Conservation (phyloP, 2,113 vertebrate species). For the Cheirogaleus medius region DNA sequence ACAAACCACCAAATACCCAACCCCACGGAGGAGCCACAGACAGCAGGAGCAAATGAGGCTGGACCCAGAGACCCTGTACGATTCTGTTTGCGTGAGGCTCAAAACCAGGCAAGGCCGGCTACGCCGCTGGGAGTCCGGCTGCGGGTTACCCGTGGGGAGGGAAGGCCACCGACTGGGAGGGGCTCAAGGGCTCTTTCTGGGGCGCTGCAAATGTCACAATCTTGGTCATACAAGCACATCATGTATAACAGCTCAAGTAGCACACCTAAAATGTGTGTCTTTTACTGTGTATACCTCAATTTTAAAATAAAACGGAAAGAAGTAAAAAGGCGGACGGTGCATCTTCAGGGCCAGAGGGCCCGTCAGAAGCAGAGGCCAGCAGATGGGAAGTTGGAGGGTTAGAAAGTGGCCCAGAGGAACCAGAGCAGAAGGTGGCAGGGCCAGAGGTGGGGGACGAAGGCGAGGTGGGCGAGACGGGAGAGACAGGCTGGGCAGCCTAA, state of each 20-base stretch:
- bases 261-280: neutral
- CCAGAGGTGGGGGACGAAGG: fast-evolving
- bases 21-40: neutral
- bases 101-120: neutral
- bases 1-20: no score
- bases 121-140: neutral
- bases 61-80: no score
- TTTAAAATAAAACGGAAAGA: neutral
- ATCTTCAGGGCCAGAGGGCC: neutral
- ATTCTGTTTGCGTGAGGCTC: neutral
- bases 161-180: neutral
- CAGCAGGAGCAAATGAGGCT: neutral
- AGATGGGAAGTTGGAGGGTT: neutral
- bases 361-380: neutral
- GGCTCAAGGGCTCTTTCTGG: neutral
- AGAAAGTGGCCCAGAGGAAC: no score
- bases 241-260: neutral
- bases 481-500: no score
- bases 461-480: fast-evolving
- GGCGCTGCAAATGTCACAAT: neutral
- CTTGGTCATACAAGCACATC: neutral
- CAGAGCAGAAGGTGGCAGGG: neutral
- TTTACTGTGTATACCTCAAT: neutral
- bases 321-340: neutral
- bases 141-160: neutral